phyloP scores from a whole-genome alignment of 2,888 invertebrate species.

The Caenorhabditis sp. region DNA sequence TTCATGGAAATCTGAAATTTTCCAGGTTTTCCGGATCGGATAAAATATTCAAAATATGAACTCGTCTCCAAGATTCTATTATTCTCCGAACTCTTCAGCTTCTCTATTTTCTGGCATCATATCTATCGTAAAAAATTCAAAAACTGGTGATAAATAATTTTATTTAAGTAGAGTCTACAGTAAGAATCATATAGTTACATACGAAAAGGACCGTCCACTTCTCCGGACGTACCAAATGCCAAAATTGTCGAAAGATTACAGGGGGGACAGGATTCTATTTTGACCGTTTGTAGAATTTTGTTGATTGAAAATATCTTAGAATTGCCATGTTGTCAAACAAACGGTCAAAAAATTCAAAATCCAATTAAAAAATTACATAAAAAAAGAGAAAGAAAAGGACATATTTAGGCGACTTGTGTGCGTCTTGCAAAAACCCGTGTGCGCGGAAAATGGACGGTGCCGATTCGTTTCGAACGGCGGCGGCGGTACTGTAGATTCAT shows the following conservation, averaged over 20 bases:
- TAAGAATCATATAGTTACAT: background rate
- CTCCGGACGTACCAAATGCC: slow-evolving; percentile 41
- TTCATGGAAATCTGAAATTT: background rate
- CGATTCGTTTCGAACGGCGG: too few species aligned
- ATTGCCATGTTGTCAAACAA: slow-evolving; percentile 7
- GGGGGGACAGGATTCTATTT: background rate
- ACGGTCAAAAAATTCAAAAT: background rate
- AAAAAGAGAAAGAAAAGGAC: slow-evolving; percentile 3
- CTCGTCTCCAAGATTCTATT: background rate
- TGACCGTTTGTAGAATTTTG: slow-evolving; percentile 1
- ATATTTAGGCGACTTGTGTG: slow-evolving; percentile 13
- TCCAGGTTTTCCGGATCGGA: background rate
- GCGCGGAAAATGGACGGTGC: slow-evolving; percentile 36
- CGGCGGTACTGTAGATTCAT: too few species aligned
- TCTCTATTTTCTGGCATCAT: background rate
- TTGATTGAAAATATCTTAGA: background rate
- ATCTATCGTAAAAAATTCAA: background rate
- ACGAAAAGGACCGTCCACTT: slow-evolving; percentile 27
- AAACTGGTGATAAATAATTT: background rate
- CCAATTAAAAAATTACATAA: background rate
- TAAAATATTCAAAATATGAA: background rate
- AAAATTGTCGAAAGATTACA: slow-evolving; percentile 8
- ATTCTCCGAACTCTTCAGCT: background rate
- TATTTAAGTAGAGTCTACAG: background rate
- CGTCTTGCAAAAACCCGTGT: slow-evolving; percentile 42